A percentile compares a stretch with the other conserved stretches of the same genome.
These are phyloP conservation scores for Pocota personata DNA, from an alignment of 2,888 invertebrate genomes.

Conservation along the genomic window DNA sequence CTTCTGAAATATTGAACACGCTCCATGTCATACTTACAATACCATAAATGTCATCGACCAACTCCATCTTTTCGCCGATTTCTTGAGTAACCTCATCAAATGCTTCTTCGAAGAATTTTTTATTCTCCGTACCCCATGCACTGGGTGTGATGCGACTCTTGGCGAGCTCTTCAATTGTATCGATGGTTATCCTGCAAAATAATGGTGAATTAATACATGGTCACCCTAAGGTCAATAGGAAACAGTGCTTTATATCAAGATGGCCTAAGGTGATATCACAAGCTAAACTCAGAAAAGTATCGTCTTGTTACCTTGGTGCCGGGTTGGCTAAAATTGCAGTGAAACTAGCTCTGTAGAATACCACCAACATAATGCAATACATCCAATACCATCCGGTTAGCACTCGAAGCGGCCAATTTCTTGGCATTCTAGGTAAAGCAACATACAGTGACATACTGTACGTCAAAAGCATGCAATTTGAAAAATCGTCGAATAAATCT, in stretches of 20 bases:
- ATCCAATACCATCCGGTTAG: slow-evolving; percentile 95
- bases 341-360: slow-evolving; percentile 92
- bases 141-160: slow-evolving; percentile 87
- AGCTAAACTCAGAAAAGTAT: too few relatives aligned
- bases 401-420: slow-evolving; percentile 91
- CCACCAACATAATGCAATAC: slow-evolving; percentile 91
- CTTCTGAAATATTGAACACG: too few relatives aligned
- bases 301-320: slow-evolving; percentile 85
- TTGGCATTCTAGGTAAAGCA: slow-evolving; percentile 89
- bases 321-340: slow-evolving; percentile 93
- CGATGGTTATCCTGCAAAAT: slow-evolving; percentile 88
- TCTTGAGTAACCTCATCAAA: slow-evolving; percentile 87
- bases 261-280: too few relatives aligned
- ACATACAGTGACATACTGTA: slow-evolving; percentile 92
- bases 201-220: not conserved
- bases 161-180: slow-evolving; percentile 88
- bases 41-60: slow-evolving; percentile 85
- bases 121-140: slow-evolving; percentile 89
- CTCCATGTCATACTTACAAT: slow-evolving; percentile 83
- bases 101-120: slow-evolving; percentile 88
- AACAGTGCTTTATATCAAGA: too few relatives aligned
- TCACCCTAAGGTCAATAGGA: too few relatives aligned
- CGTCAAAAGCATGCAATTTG: slow-evolving; percentile 90
- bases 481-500: slow-evolving; percentile 88
- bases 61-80: slow-evolving; percentile 87